phyloP scores from a whole-genome alignment of 2,113 vertebrate species.

The Ophiodon elongatus region DNA sequence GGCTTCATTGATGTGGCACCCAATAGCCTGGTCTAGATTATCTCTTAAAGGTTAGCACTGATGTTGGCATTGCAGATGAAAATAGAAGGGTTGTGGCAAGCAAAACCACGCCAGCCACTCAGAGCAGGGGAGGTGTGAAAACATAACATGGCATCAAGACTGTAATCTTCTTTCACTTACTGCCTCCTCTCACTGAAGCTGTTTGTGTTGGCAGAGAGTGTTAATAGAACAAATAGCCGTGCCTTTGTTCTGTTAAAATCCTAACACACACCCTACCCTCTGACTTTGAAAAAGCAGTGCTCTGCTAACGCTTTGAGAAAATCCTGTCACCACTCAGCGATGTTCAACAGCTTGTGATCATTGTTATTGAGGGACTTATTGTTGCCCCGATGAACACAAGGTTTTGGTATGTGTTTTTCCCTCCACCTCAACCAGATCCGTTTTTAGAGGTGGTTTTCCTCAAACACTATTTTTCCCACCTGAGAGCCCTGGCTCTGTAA shows the following conservation, averaged over 20 bases:
- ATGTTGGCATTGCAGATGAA: constrained; percentile 65
- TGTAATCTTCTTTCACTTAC: constrained; percentile 70
- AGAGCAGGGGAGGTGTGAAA: constrained; percentile 61
- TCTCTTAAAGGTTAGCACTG: constrained; percentile 67
- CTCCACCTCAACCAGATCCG: constrained; percentile 51
- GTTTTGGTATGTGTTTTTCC: constrained; percentile 61
- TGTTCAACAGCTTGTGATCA: constrained; percentile 67
- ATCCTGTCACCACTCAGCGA: constrained; percentile 62
- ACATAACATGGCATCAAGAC: constrained; percentile 63
- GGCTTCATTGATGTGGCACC: constrained; percentile 68
- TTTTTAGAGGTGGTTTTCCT: constrained; percentile 67
- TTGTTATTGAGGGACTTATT: constrained; percentile 71
- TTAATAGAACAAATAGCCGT: constrained; percentile 67
- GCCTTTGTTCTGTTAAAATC: constrained; percentile 70
- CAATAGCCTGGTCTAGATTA: constrained; percentile 58
- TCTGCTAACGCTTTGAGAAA: constrained; percentile 53
- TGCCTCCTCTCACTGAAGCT: constrained; percentile 55
- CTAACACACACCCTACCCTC: constrained; percentile 41
- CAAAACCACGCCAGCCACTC: constrained; percentile 43
- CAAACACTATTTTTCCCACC: constrained; percentile 64
- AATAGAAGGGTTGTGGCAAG: constrained; percentile 65
- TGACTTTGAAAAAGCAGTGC: constrained; percentile 50
- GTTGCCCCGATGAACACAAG: constrained; percentile 64
- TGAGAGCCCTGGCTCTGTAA: constrained; percentile 63
- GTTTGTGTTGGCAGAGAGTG: constrained; percentile 63